Base-by-base conservation (phyloP, 2,797 vertebrate genomes). In the Sarcoramphus papa region DNA sequence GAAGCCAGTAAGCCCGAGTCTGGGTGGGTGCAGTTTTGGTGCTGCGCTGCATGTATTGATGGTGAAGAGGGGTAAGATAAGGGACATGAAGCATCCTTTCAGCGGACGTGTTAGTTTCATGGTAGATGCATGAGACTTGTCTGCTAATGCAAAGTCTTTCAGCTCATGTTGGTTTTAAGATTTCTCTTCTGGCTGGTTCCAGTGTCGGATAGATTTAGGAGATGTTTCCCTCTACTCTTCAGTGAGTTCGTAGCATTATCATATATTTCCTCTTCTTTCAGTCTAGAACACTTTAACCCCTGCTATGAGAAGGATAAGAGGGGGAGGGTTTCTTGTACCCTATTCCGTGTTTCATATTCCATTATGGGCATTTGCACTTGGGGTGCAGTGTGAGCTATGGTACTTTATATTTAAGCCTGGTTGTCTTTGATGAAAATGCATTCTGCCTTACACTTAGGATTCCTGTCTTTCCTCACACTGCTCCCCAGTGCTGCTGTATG, bases 51-150 rank as follows among this genome's bases (percentile, higher is more conserved):
- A 10, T 0, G 3, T 56, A 9, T 5, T 69, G 57, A 14, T 87
- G 72, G 14, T 45, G 48, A 74, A 59, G 27, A 43, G 11, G 48
- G 9, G 15, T 37, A 60, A 10, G 17, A 20, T n/a, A 65, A 57
- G 65, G 43, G n/a, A 37, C 8, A 8, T 14, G 28, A 75, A 48
- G 6, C 5, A 22, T 62, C 8, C 20, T 75, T 79, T 88, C 20
- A 50, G 10, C 4, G 20, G 13, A n/a, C 0, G 0, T 7, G 0
- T n/a, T 75, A 23, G 10, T 31, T 56, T 85, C n/a, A 30, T 75
- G 19, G 41, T 21, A 60, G 40, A 35, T 74, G 3, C 33, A 37
- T 54, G 48, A 81, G 10, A 59, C 17, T 31, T 82, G 8, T 68
- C 14, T 73, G 35, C 37, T 67, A 25, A 77, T 35, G 31, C 21